These are phyloP conservation scores for Uropsilus gracilis DNA, from an alignment of 2,113 vertebrate species.

Conservation along the genomic window DNA sequence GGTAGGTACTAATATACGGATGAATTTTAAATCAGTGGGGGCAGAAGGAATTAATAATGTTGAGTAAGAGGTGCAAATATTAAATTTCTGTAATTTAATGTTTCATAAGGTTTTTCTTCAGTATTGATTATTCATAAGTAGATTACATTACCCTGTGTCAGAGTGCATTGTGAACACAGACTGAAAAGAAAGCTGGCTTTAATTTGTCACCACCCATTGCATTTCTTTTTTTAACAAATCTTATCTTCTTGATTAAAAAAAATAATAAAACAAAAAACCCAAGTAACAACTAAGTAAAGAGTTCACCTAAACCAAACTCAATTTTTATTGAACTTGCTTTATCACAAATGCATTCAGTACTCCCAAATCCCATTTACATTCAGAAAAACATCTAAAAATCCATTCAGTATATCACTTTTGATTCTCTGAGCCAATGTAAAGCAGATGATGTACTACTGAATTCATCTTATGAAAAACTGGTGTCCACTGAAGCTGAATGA, in stretches of 20 bases:
- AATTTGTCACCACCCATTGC: not conserved
- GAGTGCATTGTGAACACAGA: not conserved
- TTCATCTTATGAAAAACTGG: not conserved
- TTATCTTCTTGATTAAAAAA: not conserved
- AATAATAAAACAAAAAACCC: not conserved
- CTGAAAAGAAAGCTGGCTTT: not conserved
- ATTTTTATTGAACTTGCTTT: not conserved
- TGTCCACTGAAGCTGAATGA: constrained; percentile 10
- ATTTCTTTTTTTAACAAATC: constrained; percentile 36
- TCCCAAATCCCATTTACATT: not conserved
- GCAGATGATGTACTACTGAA: not conserved
- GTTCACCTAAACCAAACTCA: constrained; percentile 31
- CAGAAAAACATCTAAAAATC: constrained; percentile 16
- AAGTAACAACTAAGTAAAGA: no score
- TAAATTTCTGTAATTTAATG: not conserved
- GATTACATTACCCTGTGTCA: not conserved
- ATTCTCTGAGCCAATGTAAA: not conserved
- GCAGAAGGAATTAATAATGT: not conserved
- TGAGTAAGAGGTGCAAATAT: not conserved
- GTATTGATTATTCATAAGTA: constrained; percentile 2
- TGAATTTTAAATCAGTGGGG: not conserved
- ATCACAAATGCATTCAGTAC: not conserved
- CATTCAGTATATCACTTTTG: not conserved
- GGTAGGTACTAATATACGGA: not conserved
- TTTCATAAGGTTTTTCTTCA: constrained; percentile 20